Base-by-base conservation (phyloP, 2,888 invertebrate species). In the Pedicia rivosa region DNA sequence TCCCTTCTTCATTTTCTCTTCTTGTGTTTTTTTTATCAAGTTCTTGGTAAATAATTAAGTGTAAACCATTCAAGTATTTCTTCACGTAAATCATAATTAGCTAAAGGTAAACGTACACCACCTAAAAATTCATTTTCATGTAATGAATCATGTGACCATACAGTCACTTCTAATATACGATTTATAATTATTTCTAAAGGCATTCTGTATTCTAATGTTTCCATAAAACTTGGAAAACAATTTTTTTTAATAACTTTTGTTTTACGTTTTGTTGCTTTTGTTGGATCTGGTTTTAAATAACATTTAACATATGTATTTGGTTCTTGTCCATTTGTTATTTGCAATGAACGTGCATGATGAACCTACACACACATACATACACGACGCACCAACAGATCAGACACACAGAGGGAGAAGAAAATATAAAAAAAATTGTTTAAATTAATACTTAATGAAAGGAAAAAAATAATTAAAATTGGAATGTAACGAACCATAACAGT, bases 151-250 rank as follows among this genome's bases (percentile, higher is more conserved):
- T 91, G 86, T 56, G 87, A 82, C 94, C 92, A 94, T 8, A 94
- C 81, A 0, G 92, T 88, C 1, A 91, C 90, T 57, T 91, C 87
- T n/a, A 95, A 63, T 8, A 70, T 72, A 33, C 86, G 68, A 45
- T 67, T 68, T 52, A 73, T 70, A 12, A 92, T 72, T 28, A 80
- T 72, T 34, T 88, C 84, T 43, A 86, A 53, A 0, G 86, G 76
- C 65, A 91, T 72, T 41, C 88, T 72, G 53, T 92, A 94, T 54
- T 87, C 87, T 56, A 94, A 65, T 82, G 90, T 90, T 69, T 94
- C 91, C 87, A 97, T 95, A 63, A 92, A 97, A 13, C 92, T 91
- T 1, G 97, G 97, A 60, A 94, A 90, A 50, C 87, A 86, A 54
- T 86, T 88, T 46, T 83, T 80, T 49, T 81, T 80, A 2, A 92